Conservation (phyloP, 2,888 invertebrate species). For the Drosophila macrothrix region DNA sequence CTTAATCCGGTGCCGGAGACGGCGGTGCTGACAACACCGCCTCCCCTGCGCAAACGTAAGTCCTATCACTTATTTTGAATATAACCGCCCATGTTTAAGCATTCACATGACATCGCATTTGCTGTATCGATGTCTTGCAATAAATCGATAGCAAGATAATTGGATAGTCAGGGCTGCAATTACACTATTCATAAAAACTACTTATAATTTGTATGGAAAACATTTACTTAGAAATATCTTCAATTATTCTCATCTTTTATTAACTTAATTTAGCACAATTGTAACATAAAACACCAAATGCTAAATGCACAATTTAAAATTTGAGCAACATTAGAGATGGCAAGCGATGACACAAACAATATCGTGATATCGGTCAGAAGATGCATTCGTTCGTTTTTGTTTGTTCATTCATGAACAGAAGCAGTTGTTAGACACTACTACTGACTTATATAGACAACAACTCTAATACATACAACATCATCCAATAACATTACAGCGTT, state of each 20-base stretch:
- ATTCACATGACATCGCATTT: constrained; percentile 26
- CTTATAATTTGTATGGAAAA: neutral
- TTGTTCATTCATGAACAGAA: constrained; percentile 49
- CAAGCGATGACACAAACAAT: constrained; percentile 30
- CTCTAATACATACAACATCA: constrained; percentile 35
- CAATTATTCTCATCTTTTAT: neutral
- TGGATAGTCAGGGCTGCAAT: constrained; percentile 35
- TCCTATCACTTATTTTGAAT: constrained; percentile 41
- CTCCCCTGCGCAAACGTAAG: constrained; percentile 68
- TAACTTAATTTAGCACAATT: neutral
- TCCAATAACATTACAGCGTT: constrained; percentile 63
- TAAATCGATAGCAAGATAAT: constrained; percentile 33
- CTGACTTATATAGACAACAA: constrained; percentile 20
- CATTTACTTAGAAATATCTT: neutral
- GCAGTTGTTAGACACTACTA: constrained; percentile 36
- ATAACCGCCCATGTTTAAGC: neutral
- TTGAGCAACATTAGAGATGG: constrained; percentile 9
- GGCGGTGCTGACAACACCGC: constrained; percentile 66
- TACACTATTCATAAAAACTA: neutral
- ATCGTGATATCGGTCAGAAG: constrained; percentile 32
- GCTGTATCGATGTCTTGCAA: constrained; percentile 7
- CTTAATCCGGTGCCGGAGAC: constrained; percentile 72
- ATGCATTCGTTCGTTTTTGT: constrained; percentile 42
- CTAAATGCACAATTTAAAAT: constrained; percentile 3
- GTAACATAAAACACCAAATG: neutral